Conservation (phyloP, 2,797 vertebrate species). For the Amblyopsis hoosieri region DNA sequence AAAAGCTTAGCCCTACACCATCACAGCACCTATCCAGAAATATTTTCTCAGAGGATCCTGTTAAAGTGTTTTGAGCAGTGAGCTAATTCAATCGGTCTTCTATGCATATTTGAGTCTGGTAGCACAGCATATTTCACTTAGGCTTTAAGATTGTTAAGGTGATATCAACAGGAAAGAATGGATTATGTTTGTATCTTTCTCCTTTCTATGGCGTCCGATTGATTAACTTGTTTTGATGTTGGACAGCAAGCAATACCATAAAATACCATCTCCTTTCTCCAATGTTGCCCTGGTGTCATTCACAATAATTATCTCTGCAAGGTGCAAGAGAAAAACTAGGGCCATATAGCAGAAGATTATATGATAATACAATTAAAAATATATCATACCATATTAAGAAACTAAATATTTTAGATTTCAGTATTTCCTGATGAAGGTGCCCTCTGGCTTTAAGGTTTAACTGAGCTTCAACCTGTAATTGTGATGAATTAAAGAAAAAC, state of each 20-base stretch:
- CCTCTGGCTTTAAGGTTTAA: conserved; percentile 19
- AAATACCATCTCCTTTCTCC: conserved; percentile 5
- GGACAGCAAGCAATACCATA: conserved; percentile 32
- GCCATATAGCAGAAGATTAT: neutral
- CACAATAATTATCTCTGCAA: conserved; percentile 1
- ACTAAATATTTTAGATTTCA: conserved; percentile 6
- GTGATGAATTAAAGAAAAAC: conserved; percentile 66
- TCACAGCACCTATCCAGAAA: conserved; percentile 13
- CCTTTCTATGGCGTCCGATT: conserved; percentile 48
- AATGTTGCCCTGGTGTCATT: conserved; percentile 4
- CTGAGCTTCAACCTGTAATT: conserved; percentile 52
- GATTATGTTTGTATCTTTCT: conserved; percentile 56
- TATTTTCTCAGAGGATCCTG: conserved; percentile 17
- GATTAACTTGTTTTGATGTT: conserved; percentile 60
- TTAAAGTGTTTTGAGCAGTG: conserved; percentile 22
- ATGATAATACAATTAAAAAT: neutral
- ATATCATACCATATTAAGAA: neutral
- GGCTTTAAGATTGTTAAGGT: conserved; percentile 55
- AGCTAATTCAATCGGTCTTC: conserved; percentile 40
- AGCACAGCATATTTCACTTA: conserved; percentile 53
- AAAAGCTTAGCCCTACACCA: conserved; percentile 1
- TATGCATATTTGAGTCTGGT: conserved; percentile 37
- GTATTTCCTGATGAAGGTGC: neutral
- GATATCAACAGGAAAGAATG: conserved; percentile 48
- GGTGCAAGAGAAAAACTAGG: neutral